phyloP scores from a whole-genome alignment of 2,797 vertebrate genomes.

The Melanotaenia nigrans region DNA sequence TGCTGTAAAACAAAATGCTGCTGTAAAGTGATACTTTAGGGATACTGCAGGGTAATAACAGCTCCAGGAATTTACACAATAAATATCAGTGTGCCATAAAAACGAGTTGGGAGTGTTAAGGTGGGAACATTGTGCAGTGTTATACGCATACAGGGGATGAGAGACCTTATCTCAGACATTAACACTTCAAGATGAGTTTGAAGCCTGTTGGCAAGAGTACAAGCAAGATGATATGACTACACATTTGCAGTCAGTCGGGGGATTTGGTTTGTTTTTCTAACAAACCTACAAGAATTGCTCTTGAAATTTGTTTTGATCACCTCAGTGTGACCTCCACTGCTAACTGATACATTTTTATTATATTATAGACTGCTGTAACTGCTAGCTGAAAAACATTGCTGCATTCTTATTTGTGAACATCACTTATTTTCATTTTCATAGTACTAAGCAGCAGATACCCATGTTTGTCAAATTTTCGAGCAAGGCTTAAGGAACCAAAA shows the following conservation, averaged over 20 bases:
- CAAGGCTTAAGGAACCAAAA: background rate
- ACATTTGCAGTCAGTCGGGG: background rate
- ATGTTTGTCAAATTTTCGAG: background rate
- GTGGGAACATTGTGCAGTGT: background rate
- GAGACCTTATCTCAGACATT: background rate
- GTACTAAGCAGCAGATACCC: background rate
- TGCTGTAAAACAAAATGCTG: no score
- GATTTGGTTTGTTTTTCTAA: background rate
- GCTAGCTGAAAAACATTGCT: background rate
- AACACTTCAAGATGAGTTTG: background rate
- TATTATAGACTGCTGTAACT: background rate
- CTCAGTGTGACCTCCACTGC: background rate
- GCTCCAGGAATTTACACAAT: no score
- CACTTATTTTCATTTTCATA: background rate
- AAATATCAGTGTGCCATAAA: no score
- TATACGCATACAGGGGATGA: background rate
- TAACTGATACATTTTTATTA: background rate
- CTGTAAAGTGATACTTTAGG: no score
- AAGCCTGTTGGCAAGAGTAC: background rate
- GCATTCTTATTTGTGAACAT: background rate
- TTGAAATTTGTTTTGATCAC: background rate
- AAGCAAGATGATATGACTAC: background rate
- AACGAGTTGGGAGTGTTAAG: no score
- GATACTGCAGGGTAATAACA: no score
- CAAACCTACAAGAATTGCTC: background rate